Conservation (phyloP, 2,113 vertebrate genomes). For the Myrmophylax atrothorax region DNA sequence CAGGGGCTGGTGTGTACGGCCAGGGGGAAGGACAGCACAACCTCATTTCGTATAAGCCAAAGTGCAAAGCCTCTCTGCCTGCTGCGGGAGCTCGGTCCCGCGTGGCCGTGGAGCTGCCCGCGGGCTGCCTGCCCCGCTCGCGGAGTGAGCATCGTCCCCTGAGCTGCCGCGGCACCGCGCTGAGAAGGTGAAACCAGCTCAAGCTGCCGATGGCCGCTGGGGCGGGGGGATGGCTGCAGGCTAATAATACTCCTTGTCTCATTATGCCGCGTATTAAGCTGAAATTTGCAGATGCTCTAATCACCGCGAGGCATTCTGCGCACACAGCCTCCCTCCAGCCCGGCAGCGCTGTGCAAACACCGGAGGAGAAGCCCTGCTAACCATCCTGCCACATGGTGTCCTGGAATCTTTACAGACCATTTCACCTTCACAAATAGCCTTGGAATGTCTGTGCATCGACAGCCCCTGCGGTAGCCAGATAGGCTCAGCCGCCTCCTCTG, state of each 20-base stretch:
- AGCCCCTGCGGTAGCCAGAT: constrained; percentile 63
- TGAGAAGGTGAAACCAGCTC: neutral
- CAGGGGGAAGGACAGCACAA: neutral
- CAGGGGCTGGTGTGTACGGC: neutral
- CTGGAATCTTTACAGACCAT: constrained; percentile 65
- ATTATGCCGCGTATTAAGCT: constrained; percentile 56
- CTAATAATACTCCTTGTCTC: constrained; percentile 56
- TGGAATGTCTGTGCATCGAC: constrained; percentile 62
- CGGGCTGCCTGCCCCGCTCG: neutral
- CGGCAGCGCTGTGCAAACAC: constrained; percentile 39
- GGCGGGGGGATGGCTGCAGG: constrained; percentile 54
- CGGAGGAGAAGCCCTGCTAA: constrained; percentile 47
- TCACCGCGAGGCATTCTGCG: constrained; percentile 31
- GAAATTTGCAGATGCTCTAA: constrained; percentile 67
- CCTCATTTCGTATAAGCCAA: neutral
- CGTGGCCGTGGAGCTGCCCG: neutral
- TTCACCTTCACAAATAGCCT: constrained; percentile 76
- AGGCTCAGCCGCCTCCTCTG: constrained; percentile 35
- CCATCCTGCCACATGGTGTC: constrained; percentile 53
- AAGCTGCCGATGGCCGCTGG: constrained; percentile 17
- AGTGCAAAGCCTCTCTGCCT: neutral
- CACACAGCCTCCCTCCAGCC: constrained; percentile 40
- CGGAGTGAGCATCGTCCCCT: neutral
- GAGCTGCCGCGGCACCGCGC: neutral
- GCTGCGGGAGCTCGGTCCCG: neutral